phyloP scores from a whole-genome alignment of 2,113 vertebrate genomes.

The Festucalex cinctus region DNA sequence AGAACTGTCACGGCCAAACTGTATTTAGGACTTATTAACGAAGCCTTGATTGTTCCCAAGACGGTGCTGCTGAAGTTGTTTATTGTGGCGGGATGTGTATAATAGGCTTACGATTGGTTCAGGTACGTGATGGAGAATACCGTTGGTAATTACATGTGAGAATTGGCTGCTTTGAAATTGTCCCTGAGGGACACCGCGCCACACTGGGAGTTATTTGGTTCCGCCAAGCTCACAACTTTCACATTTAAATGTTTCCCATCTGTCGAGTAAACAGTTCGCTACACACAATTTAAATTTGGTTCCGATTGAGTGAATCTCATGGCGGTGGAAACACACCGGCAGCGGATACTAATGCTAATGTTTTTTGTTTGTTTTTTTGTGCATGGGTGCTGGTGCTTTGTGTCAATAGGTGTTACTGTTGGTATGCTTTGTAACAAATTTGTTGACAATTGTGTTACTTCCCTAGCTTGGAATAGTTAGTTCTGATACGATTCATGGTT shows the following conservation, averaged over 20 bases:
- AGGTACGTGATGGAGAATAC: conserved; percentile 23
- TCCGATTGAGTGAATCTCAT: no score
- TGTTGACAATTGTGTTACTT: background rate
- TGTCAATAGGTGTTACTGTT: background rate
- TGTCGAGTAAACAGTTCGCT: no score
- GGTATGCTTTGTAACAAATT: background rate
- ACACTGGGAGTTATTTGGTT: no score
- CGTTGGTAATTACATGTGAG: conserved; percentile 37
- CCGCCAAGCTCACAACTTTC: no score
- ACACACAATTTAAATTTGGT: no score
- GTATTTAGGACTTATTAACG: conserved; percentile 37
- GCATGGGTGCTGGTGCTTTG: no score
- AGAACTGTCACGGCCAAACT: background rate
- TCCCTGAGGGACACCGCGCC: no score
- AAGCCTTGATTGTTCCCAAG: conserved; percentile 33
- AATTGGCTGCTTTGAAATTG: conserved; percentile 11
- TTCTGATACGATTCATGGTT: background rate
- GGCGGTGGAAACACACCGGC: no score
- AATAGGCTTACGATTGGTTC: conserved; percentile 43
- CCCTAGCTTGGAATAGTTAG: background rate
- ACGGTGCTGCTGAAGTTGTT: conserved; percentile 26
- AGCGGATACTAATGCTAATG: no score
- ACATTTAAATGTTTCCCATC: no score
- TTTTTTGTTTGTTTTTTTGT: no score
- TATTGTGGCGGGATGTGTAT: conserved; percentile 32